A percentile compares a stretch with the other conserved stretches of the same genome.
Evolutionary conservation across 2,113 vertebrate genomes (phyloP).

Genomic region (Carollia perspicillata): DNA sequence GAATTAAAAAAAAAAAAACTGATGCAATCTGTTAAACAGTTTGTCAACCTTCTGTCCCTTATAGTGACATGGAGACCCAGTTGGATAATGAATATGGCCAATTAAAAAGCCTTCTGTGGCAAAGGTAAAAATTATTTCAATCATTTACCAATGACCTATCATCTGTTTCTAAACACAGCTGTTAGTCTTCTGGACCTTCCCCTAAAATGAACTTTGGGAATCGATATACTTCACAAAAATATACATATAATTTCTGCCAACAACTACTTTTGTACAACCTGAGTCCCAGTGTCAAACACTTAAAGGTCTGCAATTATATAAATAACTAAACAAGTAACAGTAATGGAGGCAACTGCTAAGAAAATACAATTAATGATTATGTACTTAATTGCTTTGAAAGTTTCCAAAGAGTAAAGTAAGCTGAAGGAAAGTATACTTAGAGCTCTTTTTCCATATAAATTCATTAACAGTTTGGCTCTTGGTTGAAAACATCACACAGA

Average conservation of each 20-base stretch:
- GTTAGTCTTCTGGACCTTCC: constrained; percentile 18
- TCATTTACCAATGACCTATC: not conserved
- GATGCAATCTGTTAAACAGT: constrained; percentile 35
- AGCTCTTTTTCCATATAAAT: constrained; percentile 42
- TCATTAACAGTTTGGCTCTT: constrained; percentile 16
- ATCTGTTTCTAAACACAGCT: constrained; percentile 41
- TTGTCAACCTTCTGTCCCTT: not conserved
- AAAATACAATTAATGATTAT: constrained; percentile 39
- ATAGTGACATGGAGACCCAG: not conserved
- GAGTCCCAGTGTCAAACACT: constrained; percentile 59
- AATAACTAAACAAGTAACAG: constrained; percentile 46
- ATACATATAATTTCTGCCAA: constrained; percentile 25
- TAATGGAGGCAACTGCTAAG: constrained; percentile 45
- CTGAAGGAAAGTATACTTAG: constrained; percentile 35
- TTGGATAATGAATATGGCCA: not conserved
- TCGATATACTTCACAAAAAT: constrained; percentile 43
- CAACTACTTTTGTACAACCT: constrained; percentile 38
- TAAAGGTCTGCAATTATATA: constrained; percentile 50
- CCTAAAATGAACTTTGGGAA: constrained; percentile 38
- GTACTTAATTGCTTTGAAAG: constrained; percentile 32
- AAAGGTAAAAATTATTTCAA: constrained; percentile 42
- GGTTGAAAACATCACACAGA: constrained; percentile 51
- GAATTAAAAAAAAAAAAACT: not conserved
- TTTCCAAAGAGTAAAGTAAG: constrained; percentile 52
- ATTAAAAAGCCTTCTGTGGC: constrained; percentile 32